These are phyloP conservation scores for Eulemur macaco DNA, from an alignment of 2,113 vertebrate genomes.

Conservation along the genomic window DNA sequence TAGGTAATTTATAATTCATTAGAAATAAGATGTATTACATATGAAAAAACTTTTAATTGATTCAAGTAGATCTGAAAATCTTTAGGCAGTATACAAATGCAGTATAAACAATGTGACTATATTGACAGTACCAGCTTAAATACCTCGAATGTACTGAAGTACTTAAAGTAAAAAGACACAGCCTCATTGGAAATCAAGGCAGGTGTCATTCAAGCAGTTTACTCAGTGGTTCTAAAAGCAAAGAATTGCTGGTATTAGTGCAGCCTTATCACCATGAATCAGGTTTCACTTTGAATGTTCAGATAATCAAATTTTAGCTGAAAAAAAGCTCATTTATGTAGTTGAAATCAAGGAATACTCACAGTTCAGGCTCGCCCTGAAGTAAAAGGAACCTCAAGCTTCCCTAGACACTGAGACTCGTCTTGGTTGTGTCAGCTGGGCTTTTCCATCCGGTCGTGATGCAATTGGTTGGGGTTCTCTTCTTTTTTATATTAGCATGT, in stretches of 20 bases:
- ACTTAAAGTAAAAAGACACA: slow-evolving; percentile 29
- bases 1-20: background rate
- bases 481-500: slow-evolving; percentile 60
- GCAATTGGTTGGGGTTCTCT: slow-evolving; percentile 59
- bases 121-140: background rate
- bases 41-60: slow-evolving; percentile 36
- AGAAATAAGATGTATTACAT: slow-evolving; percentile 6
- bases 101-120: background rate
- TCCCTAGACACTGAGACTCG: slow-evolving; percentile 41
- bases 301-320: slow-evolving; percentile 20
- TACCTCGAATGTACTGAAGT: background rate
- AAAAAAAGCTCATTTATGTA: slow-evolving; percentile 8
- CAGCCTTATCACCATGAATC: background rate
- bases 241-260: background rate
- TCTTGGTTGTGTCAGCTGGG: slow-evolving; percentile 61
- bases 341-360: slow-evolving; percentile 66
- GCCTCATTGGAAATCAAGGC: slow-evolving; percentile 25
- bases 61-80: background rate
- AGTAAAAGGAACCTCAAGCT: slow-evolving; percentile 55
- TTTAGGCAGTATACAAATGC: background rate
- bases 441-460: slow-evolving; percentile 65
- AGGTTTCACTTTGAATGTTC: slow-evolving; percentile 52
- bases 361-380: slow-evolving; percentile 63
- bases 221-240: slow-evolving; percentile 33
- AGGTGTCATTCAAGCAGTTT: slow-evolving; percentile 17